Evolutionary conservation across 1,140 invertebrate species (phyloP), one percentile per base, ranked within the genome.

Genomic region (Lysiphlebus fabarum): DNA sequence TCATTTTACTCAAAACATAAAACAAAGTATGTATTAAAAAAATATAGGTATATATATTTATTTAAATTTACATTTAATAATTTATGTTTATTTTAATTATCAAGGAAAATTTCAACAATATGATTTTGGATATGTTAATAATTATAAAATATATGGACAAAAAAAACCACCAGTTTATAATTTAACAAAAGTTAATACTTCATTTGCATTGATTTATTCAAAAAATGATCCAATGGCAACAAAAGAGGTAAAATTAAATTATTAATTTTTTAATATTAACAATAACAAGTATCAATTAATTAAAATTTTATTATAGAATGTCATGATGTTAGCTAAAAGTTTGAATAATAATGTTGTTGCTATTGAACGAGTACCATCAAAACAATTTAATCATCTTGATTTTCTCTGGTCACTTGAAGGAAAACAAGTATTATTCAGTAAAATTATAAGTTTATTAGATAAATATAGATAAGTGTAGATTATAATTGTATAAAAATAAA

Each of bases 221-320:
- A 77, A 82, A 34, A 87, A 89, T 58, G 90, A 91, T 70, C 84
- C 80, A 76, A 65, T 91, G 3, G 82, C 82, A 11, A 8, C 1
- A 1, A 9, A 58, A 49, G 9, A 53, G 58, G 67, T 69, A 56
- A 59, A 11, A 57, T 42, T 43, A 33, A 42, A 56, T 56, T 37
- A 36, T 11, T 26, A 55, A 40, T 50, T 17, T 17, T 17, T 7
- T n/a, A 4, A 14, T 11, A 40, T 40, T 5, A 41, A n/a, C n/a
- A n/a, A n/a, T n/a, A n/a, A n/a, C n/a, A n/a, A n/a, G n/a, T n/a
- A n/a, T n/a, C n/a, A 47, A 45, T 33, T 34, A 42, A 42, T 10
- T 10, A 10, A 38, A 60, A 49, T 36, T 62, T 44, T 7, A 9
- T 58, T 65, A 11, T 51, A 73, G 71, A 65, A 69, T 67, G 42